phyloP scores from a whole-genome alignment of 2,113 vertebrate genomes.

The Corvus cornix region DNA sequence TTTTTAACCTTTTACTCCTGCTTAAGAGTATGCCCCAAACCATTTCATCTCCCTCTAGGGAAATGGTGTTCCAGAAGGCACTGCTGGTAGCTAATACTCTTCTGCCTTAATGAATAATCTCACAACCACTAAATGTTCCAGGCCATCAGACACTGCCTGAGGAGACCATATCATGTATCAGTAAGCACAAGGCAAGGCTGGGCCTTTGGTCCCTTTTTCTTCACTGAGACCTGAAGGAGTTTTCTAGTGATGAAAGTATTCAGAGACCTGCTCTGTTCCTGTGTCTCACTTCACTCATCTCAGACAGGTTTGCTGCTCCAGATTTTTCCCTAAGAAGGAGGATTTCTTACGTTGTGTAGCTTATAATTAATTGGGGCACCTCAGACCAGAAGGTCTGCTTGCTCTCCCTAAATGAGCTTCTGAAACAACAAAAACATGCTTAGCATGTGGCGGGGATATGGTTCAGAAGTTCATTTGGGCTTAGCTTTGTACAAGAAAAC shows the following conservation, averaged over 20 bases:
- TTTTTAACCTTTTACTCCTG: neutral
- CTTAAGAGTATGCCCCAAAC: neutral
- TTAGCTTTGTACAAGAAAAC: neutral
- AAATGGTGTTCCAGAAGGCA: neutral
- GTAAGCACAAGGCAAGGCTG: neutral
- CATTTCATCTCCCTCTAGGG: neutral
- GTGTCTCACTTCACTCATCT: neutral
- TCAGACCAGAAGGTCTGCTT: conserved; percentile 31
- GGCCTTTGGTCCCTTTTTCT: neutral
- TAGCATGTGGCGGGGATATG: neutral
- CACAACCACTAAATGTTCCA: neutral
- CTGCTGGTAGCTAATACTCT: neutral
- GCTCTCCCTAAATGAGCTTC: neutral
- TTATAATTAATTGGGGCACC: conserved; percentile 17
- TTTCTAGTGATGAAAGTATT: neutral
- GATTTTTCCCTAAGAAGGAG: neutral
- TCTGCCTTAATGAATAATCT: neutral
- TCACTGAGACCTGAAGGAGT: neutral
- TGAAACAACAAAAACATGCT: neutral
- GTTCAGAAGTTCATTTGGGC: conserved; percentile 41
- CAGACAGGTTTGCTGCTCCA: neutral
- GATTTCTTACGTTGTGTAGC: neutral
- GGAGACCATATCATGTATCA: neutral
- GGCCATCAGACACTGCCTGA: accelerated
- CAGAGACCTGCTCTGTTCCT: neutral